Base-by-base conservation (phyloP, 2,888 invertebrate species). In the Apeira syringaria region DNA sequence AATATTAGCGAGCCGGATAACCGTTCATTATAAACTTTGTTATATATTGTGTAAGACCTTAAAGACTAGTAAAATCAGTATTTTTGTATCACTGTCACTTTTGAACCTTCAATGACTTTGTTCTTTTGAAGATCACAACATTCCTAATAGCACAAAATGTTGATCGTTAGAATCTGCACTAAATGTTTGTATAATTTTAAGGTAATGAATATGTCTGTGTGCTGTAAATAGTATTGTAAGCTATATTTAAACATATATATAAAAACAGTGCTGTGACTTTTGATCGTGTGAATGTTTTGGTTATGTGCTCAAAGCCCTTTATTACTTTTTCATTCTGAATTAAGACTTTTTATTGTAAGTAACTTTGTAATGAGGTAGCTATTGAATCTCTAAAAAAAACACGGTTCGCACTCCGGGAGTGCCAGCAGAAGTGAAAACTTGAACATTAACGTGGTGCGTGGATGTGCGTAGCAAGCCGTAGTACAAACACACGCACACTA, bases 21-120 rank as follows among this genome's bases (percentile, higher is more conserved):
- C 64, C 80, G 80, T 47, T 85, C 86, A 67, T 87, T 88, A 86
- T 89, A 87, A 88, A 79, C 79, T 64, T 80, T 83, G 83, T 85
- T 87, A 80, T 68, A 53, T 87, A 85, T 70, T 86, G 61, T 77
- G 62, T 89, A 88, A 88, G 84, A 76, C 66, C 72, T 68, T 3
- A 82, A 86, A 85, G 82, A 85, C 81, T 74, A 73, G 72, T 79
- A 63, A 56, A n/a, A 74, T 64, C 78, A 74, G 80, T 88, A 89
- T 89, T 88, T 89, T 89, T 88, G 72, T 87, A 89, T 80, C 68
- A 73, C 70, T 72, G 63, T 59, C 45, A 46, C 39, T 31, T 51
- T 49, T 40, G 40, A 51, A 49, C 39, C 59, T 62, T 26, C 57
- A 63, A 63, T 59, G 52, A 58, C 59, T 53, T 60, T 61, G 56